phyloP scores from a whole-genome alignment of 2,113 vertebrate species.

The Hippocampus comes region DNA sequence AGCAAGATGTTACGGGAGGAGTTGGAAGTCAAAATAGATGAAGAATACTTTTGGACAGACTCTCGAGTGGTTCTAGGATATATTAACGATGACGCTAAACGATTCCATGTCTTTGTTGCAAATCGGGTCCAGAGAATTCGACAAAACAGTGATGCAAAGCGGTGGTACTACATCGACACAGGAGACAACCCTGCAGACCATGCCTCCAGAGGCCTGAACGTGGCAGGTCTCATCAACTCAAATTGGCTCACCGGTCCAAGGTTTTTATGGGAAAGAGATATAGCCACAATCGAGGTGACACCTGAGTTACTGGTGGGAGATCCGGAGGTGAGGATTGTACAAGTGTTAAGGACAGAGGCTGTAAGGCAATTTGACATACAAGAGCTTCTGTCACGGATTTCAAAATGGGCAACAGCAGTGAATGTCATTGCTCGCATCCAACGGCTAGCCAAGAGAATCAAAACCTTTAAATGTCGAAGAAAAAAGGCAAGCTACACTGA shows the following conservation, averaged over 20 bases:
- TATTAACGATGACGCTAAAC: too few relatives aligned
- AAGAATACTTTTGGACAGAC: too few relatives aligned
- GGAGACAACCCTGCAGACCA: background rate
- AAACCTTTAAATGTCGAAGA: background rate
- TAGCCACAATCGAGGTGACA: too few relatives aligned
- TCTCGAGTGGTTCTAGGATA: background rate
- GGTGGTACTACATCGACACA: background rate
- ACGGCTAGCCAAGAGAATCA: background rate
- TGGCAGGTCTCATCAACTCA: background rate
- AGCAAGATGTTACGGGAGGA: background rate
- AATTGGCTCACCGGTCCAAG: background rate
- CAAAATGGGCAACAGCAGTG: background rate
- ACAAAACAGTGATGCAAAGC: too few relatives aligned
- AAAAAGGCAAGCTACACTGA: background rate
- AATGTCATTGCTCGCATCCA: background rate
- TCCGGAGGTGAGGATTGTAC: background rate
- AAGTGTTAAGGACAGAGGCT: background rate
- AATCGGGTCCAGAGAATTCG: too few relatives aligned
- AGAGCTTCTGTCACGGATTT: background rate
- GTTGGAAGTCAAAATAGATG: too few relatives aligned
- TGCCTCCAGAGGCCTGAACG: background rate
- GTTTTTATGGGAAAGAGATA: background rate
- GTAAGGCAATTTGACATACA: background rate
- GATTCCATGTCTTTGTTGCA: too few relatives aligned
- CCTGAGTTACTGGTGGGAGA: background rate